These are phyloP conservation scores for Apteryx owenii DNA, from an alignment of 2,113 vertebrate species.

Conservation along the genomic window DNA sequence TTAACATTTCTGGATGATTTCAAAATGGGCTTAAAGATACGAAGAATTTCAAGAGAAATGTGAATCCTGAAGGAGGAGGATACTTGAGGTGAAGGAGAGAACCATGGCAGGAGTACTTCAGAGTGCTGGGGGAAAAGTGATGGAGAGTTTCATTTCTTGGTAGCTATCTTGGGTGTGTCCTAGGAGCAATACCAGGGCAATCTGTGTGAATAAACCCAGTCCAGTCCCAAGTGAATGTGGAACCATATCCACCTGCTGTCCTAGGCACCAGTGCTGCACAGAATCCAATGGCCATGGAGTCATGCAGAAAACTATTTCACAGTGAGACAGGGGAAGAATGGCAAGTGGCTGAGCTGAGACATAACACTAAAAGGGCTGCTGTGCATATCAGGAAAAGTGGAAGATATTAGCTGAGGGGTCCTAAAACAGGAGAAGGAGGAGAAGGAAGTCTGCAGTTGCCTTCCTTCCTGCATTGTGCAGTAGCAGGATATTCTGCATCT, in stretches of 20 bases:
- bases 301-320: background rate
- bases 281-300: background rate
- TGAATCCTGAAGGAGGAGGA: background rate
- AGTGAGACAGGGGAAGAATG: background rate
- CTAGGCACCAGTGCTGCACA: background rate
- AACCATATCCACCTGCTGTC: background rate
- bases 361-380: background rate
- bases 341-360: background rate
- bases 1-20: background rate
- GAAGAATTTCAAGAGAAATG: background rate
- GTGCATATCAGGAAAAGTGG: background rate
- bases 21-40: background rate
- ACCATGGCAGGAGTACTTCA: background rate
- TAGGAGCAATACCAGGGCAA: background rate
- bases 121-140: background rate
- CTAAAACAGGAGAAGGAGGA: background rate
- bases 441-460: background rate
- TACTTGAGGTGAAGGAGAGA: background rate
- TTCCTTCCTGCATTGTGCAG: accelerated
- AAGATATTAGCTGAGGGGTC: background rate
- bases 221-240: background rate
- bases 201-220: background rate
- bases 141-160: background rate
- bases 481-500: background rate
- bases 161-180: background rate